Base-by-base conservation (phyloP, 2,113 vertebrate genomes). In the Chitala chitala region DNA sequence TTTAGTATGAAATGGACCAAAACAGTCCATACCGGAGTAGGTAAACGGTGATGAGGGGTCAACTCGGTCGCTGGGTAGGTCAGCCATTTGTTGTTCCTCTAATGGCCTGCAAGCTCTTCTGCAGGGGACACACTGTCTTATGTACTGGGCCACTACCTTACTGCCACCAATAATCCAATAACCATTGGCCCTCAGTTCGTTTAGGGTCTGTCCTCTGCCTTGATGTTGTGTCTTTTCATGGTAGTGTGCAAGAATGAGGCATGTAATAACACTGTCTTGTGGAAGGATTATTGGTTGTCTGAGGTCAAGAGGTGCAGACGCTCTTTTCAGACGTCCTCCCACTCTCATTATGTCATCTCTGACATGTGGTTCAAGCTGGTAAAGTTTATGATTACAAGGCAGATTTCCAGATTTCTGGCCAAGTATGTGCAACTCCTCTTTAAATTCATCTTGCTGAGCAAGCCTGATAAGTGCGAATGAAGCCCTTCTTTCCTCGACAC, bases 401-500 rank as follows among this genome's bases (percentile, higher is more conserved):
- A 61, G 58, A 12, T 33, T 61, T 61, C 58, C 58, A 61, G 58
- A 29, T 61, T 61, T 61, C 58, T 61, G 24, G 2, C 58, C 31
- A 26, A 61, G 5, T 61, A 61, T 61, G 58, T 61, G 58, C 58
- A 70, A 51, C 24, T 78, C 76, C 1, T 71, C 3, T 71, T 51
- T 17, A 9, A 78, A 76, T 12, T 42, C 69, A 54, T 71, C 22
- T 53, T 72, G n/a, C 51, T 76, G 69, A 55, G 69, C 50, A 55
- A 75, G 64, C 22, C 40, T 36, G 24, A 76, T 56, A 24, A 56
- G 69, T 31, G 69, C 46, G 1, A 54, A 3, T 38, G 65, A 8
- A 29, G 59, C 75, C 38, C 58, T 65, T 66, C 69, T 64, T 24
- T 76, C 69, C 50, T 76, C 59, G 6, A 78, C 72, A 74, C 36